Evolutionary conservation across 2,888 invertebrate species (phyloP).

Genomic region (Drosophila affinis): DNA sequence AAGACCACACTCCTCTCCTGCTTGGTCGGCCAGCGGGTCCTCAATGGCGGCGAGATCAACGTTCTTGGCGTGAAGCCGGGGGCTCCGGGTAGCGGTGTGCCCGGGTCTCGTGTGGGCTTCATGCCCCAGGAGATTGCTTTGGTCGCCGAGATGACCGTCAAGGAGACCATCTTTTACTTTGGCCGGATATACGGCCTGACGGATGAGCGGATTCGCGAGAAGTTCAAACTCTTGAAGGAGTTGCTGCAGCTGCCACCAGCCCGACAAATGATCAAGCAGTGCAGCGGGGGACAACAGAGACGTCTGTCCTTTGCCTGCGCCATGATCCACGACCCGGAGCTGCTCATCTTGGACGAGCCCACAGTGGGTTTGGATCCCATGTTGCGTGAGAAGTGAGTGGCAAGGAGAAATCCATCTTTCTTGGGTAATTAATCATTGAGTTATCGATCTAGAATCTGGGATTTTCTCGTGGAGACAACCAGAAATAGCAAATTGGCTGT

Average conservation of each 20-base stretch:
- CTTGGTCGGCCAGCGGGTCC: constrained; percentile 90
- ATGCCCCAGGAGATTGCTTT: constrained; percentile 96
- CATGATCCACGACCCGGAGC: constrained; percentile 93
- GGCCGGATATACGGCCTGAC: constrained; percentile 93
- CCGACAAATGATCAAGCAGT: constrained; percentile 87
- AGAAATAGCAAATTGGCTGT: constrained; percentile 89
- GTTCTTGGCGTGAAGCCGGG: constrained; percentile 91
- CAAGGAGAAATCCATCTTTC: neutral
- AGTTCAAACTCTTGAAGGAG: constrained; percentile 88
- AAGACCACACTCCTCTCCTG: constrained; percentile 94
- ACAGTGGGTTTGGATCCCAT: constrained; percentile 97
- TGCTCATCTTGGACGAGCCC: constrained; percentile 95
- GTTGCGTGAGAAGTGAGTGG: constrained; percentile 89
- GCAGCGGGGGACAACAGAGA: constrained; percentile 96
- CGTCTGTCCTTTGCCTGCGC: constrained; percentile 95
- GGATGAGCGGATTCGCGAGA: constrained; percentile 86
- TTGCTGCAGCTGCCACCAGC: constrained; percentile 91
- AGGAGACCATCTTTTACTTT: constrained; percentile 93
- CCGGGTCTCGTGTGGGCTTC: constrained; percentile 90
- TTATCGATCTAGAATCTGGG: constrained; percentile 90
- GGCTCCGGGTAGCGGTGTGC: constrained; percentile 87
- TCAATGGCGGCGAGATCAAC: constrained; percentile 89
- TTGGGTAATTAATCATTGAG: neutral
- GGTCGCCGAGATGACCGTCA: constrained; percentile 91
- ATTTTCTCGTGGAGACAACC: constrained; percentile 90